Base-by-base conservation (phyloP, 1,140 invertebrate species). In the Apis cerana region DNA sequence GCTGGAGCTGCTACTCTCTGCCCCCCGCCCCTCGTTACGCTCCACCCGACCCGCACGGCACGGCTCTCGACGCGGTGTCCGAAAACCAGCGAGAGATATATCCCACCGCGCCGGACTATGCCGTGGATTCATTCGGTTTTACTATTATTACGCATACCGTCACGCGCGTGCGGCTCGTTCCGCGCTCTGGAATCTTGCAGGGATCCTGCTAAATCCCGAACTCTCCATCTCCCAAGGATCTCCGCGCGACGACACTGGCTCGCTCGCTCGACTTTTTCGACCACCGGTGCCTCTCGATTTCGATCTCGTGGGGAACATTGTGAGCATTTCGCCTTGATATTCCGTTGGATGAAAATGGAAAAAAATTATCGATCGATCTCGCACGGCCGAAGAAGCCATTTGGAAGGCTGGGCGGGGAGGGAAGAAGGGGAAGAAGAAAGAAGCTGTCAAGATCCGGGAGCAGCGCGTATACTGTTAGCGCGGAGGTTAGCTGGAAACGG, bases 141-240 rank as follows among this genome's bases (percentile, higher is more conserved):
- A 89, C 88, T 89, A 89, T 89, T 88, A 89, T 90, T 89, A 89
- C 88, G 81, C 88, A 88, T 89, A 82, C 89, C 88, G 81, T 89
- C 89, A 89, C 88, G 88, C 88, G 88, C 82, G 78, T 83, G 78
- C 65, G 56, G 72, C 83, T 87, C 80, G 86, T 88, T 84, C 82
- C 76, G 61, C 75, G 75, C 62, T 52, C 17, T 23, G 80, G 56
- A 82, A 82, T 76, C 64, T 68, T 54, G 27, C 54, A 52, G 27
- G 65, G 79, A 50, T 50, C 58, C 19, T 13, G 65, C 43, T 67
- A 19, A 58, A 54, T 43, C 33, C 33, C 33, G 27, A 72, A 50
- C 68, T 54, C 50, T 77, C 10, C 62, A 64, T 64, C 62, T 64
- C 62, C 21, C 56, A 43, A 43, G 58, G 33, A 77, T 62, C 68